Evolutionary conservation across 30 jellyfish, hydroid and myxozoan species (phyloP), one percentile per base, ranked within the genome.

Genomic region (Rhopilema esculentum): DNA sequence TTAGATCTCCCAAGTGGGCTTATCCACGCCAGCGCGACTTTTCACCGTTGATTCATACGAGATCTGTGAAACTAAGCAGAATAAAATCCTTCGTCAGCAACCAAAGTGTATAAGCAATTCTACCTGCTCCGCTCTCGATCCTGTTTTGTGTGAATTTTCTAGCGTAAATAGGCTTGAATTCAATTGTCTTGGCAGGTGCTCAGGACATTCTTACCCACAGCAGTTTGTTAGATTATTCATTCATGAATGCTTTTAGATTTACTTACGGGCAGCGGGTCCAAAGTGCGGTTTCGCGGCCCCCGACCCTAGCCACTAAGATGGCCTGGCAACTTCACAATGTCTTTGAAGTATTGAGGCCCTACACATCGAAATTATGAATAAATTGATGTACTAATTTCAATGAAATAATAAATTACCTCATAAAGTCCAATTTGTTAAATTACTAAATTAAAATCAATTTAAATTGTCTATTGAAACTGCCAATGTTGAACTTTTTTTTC

Each of bases 151-250:
- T 23, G 77, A 66, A 66, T 23, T 66, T 28, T 66, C 77, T 6
- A 66, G 30, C 30, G 49, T 71, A 27, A 26, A 26, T 71, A 50
- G 67, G 76, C 75, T 77, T 53, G 62, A 52, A 50, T 53, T 77
- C 75, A 77, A 29, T 77, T 51, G 87, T 27, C 89, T 32, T 8
- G 33, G 89, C 89, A 79, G 89, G 89, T 79, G 89, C 26, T 79
- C 52, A 71, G 1, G 28, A 71, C 82, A 71, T 71, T 26, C 65
- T 30, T 26, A 24, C 65, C 65, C 82, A 71, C 65, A 24, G 72
- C 72, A 63, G 72, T 63, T 24, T 19, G 26, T 8, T 63, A 63
- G 29, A 63, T 63, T 24, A 63, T 63, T 63, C 26, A n/a, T 63
- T 40, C 57, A 40, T 40, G 57, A 40, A 40, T 40, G 57, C 57